phyloP scores from a whole-genome alignment of 1,140 invertebrate species.

The Bicyclus anynana region DNA sequence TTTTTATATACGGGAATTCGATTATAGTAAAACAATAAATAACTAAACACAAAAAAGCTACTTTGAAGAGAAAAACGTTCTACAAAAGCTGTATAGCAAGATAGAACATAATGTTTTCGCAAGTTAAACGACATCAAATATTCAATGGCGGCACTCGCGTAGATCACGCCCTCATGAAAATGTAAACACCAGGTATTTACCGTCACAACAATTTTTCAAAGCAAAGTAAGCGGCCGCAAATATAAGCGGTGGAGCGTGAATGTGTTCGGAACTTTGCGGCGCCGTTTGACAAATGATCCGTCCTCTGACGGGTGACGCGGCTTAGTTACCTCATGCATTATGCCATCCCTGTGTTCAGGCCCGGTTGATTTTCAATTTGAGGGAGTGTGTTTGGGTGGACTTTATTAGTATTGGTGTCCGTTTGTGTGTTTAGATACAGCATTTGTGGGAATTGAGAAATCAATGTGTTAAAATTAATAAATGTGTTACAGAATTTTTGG shows the following conservation, averaged over 20 bases:
- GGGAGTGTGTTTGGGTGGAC: neutral
- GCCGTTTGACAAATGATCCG: slow-evolving; percentile 25
- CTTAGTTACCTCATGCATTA: slow-evolving; percentile 19
- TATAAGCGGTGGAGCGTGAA: slow-evolving; percentile 16
- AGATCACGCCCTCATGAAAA: slow-evolving; percentile 18
- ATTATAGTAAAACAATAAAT: too few relatives aligned
- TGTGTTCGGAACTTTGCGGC: slow-evolving; percentile 19
- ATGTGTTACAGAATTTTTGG: too few relatives aligned
- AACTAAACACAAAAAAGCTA: too few relatives aligned
- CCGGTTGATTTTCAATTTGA: neutral
- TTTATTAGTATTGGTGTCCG: neutral
- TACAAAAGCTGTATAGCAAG: too few relatives aligned
- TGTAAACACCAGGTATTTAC: slow-evolving; percentile 24
- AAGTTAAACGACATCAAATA: neutral
- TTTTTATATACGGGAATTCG: too few relatives aligned
- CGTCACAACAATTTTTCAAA: slow-evolving; percentile 26
- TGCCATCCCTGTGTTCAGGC: slow-evolving; percentile 2
- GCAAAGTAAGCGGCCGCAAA: slow-evolving; percentile 21
- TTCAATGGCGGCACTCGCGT: slow-evolving; percentile 4
- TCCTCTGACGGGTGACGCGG: slow-evolving; percentile 12
- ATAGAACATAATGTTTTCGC: too few relatives aligned
- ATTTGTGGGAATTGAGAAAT: neutral
- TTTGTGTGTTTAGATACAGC: neutral
- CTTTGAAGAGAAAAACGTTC: too few relatives aligned
- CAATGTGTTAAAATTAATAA: too few relatives aligned